Evolutionary conservation across 1,140 invertebrate species (phyloP), one percentile per base, ranked within the genome.

Genomic region (Ceratoteleas bidentatus): DNA sequence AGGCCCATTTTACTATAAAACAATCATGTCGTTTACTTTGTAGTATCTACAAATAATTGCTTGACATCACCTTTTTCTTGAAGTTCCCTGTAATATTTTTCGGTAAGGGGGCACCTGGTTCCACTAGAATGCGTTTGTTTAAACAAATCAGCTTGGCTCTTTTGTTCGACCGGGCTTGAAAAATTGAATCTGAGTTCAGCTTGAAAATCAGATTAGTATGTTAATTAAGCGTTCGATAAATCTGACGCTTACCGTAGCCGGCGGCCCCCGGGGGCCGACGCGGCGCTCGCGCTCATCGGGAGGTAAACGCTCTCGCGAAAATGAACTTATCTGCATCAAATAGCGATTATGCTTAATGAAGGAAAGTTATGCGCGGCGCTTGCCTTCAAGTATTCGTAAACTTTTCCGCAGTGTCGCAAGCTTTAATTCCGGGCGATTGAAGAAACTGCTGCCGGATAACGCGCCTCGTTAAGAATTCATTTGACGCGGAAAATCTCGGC

Each of bases 261-360:
- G 47, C 56, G 14, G 68, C 69, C 77, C 64, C 73, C 50, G 58
- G 70, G 62, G 76, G 64, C 77, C 62, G 70, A 49, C 60, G 58
- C 49, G 52, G 56, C 72, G 58, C 47, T 68, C 69, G 52, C 81
- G 84, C 80, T 83, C 80, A 83, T 81, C 70, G 75, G 75, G 72
- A 79, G 82, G 82, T 81, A 84, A 84, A 85, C 74, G 83, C 64
- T 81, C 78, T 83, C 79, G 85, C 85, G 85, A 87, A 86, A 87
- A 87, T 87, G 83, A 87, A 87, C 85, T 85, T 87, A 88, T 88
- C 85, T 88, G 87, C 85, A 87, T 88, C 84, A 87, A 87, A 87
- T 84, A 81, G 85, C 83, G 87, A 87, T 88, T 88, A 87, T 88
- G 84, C 85, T 86, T 88, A 88, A 88, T 85, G 87, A 88, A 87